phyloP scores from a whole-genome alignment of 2,797 vertebrate genomes.

The Schizopygopsis malacanthus region DNA sequence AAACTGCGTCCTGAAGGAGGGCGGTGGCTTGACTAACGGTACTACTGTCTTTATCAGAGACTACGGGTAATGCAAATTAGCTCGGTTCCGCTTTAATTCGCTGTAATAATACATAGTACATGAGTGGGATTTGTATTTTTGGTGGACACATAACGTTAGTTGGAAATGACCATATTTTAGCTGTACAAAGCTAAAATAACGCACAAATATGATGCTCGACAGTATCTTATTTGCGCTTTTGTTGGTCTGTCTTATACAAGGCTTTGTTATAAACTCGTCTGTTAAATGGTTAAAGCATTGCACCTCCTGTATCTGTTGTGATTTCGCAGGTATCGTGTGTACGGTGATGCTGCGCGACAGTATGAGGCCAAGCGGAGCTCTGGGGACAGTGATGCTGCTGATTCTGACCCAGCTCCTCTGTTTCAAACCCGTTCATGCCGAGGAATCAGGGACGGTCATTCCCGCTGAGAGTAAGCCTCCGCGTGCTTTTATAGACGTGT shows the following conservation, averaged over 20 bases:
- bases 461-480: constrained; percentile 86
- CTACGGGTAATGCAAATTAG: constrained; percentile 17
- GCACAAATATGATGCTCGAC: neutral
- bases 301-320: neutral
- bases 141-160: neutral
- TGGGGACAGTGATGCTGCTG: constrained; percentile 69
- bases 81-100: neutral
- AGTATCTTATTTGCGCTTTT: neutral
- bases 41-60: neutral
- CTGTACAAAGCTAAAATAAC: constrained; percentile 6
- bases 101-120: neutral
- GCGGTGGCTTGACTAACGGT: constrained; percentile 28
- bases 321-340: neutral
- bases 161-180: neutral
- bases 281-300: neutral
- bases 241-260: neutral
- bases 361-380: constrained; percentile 70
- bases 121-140: neutral
- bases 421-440: constrained; percentile 69
- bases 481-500: neutral
- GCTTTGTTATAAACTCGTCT: neutral
- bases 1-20: neutral
- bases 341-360: constrained; percentile 38
- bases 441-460: constrained; percentile 85
- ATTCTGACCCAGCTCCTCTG: constrained; percentile 74